Evolutionary conservation across 2,888 invertebrate species (phyloP), one percentile per base, ranked within the genome.

Genomic region (Acanthosepion esculentum): DNA sequence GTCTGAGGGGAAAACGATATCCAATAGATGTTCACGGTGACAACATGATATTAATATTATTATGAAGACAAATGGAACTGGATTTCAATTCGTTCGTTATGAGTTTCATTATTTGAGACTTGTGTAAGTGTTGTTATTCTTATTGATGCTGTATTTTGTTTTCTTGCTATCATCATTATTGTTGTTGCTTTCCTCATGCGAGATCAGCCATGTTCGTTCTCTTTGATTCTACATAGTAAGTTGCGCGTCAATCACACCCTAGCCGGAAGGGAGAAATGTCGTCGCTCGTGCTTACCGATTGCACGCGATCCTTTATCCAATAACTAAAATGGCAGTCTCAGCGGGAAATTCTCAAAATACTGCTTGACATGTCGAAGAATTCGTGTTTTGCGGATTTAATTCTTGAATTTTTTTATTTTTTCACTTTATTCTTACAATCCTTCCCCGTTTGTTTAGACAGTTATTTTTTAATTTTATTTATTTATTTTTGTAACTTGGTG

Each of bases 331-430:
- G 78, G 78, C 78, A 33, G n/a, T 12, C 78, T 78, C 78, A 78
- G 78, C 78, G 78, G 78, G 78, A 78, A 78, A n/a, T 78, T 78
- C n/a, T n/a, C n/a, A 78, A 78, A 78, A 78, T 78, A 78, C 78
- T 78, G 78, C 78, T n/a, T 78, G 78, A 78, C 78, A 78, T 33
- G n/a, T n/a, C 12, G 33, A 78, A n/a, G 78, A 78, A 78, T 78
- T 78, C 78, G 78, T 78, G 78, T 78, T 78, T 78, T n/a, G n/a
- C 10, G n/a, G 78, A 78, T 78, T 78, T 78, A 15, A 78, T 78
- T n/a, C 23, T 78, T 33, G 15, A 78, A 78, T 12, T n/a, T n/a
- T n/a, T n/a, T 78, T n/a, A n/a, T 2, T 29, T 78, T 4, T 33
- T 78, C n/a, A 15, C 3, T 33, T n/a, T 78, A 33, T n/a, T n/a